A percentile compares a stretch with the other conserved stretches of the same genome.
phyloP scores from a whole-genome alignment of 2,797 vertebrate species.

The Prionace glauca region DNA sequence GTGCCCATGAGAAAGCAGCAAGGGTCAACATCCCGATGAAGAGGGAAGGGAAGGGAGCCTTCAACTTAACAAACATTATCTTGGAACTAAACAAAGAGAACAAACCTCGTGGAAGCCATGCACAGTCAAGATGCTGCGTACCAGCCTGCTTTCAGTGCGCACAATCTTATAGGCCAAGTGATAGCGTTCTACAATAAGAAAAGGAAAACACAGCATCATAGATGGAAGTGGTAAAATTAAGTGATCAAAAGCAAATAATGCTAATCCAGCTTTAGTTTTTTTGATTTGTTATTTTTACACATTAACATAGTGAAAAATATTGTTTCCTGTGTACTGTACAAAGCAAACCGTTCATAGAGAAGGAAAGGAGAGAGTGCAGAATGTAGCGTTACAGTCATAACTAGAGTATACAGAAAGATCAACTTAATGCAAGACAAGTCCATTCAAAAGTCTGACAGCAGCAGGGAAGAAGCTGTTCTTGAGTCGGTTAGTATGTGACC shows the following conservation, averaged over 20 bases:
- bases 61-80: conserved; percentile 49
- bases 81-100: conserved; percentile 41
- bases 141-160: conserved; percentile 88
- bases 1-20: not conserved
- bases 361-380: too few species aligned
- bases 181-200: conserved; percentile 65
- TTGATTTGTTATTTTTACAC: too few species aligned
- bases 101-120: conserved; percentile 92
- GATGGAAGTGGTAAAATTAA: not conserved
- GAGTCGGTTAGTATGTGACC: too few species aligned
- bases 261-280: not conserved
- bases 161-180: conserved; percentile 91
- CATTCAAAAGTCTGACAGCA: too few species aligned
- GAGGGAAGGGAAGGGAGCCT: conserved; percentile 40
- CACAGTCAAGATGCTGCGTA: conserved; percentile 79
- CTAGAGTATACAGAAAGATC: too few species aligned
- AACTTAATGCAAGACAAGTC: too few species aligned
- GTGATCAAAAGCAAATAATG: not conserved
- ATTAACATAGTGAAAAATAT: too few species aligned
- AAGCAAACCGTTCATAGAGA: too few species aligned
- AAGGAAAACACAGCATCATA: not conserved
- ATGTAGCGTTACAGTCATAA: too few species aligned
- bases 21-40: conserved; percentile 46
- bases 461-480: too few species aligned
- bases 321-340: too few species aligned